Percentiles rank a stretch among this genome's conserved stretches.
These are phyloP conservation scores for Helleia helle DNA, from an alignment of 2,888 invertebrate species.

Conservation along the genomic window DNA sequence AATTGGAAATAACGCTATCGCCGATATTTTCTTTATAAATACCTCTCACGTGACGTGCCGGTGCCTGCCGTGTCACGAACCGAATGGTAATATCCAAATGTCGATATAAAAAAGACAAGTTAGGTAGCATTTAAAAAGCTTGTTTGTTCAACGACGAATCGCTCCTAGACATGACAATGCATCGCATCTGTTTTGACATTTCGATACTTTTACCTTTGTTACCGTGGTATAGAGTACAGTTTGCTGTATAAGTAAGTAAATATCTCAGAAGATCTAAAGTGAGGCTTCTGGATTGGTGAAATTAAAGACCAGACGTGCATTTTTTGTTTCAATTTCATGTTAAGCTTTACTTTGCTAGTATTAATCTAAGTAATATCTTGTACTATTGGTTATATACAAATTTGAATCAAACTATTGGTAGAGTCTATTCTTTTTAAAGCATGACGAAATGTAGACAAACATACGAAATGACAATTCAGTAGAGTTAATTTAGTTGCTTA, in stretches of 20 bases:
- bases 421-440: too few relatives aligned
- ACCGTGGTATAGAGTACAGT: constrained; percentile 1
- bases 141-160: constrained; percentile 71
- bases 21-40: constrained; percentile 72
- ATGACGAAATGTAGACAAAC: too few relatives aligned
- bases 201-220: constrained; percentile 3
- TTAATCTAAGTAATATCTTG: too few relatives aligned
- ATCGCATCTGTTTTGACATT: constrained; percentile 15
- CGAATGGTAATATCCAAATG: constrained; percentile 72
- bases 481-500: too few relatives aligned
- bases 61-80: constrained; percentile 68
- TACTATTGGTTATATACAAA: too few relatives aligned
- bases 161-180: constrained; percentile 59
- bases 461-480: too few relatives aligned
- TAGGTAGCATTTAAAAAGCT: constrained; percentile 74
- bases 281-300: too few relatives aligned
- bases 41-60: constrained; percentile 72
- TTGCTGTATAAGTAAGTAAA: constrained; percentile 1
- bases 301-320: too few relatives aligned
- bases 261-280: too few relatives aligned
- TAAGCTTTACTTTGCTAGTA: too few relatives aligned
- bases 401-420: too few relatives aligned
- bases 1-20: constrained; percentile 73
- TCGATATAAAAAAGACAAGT: constrained; percentile 73
- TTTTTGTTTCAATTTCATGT: too few relatives aligned